Evolutionary conservation across 2,888 invertebrate genomes (phyloP).

Genomic region (Lasioglossum vierecki): DNA sequence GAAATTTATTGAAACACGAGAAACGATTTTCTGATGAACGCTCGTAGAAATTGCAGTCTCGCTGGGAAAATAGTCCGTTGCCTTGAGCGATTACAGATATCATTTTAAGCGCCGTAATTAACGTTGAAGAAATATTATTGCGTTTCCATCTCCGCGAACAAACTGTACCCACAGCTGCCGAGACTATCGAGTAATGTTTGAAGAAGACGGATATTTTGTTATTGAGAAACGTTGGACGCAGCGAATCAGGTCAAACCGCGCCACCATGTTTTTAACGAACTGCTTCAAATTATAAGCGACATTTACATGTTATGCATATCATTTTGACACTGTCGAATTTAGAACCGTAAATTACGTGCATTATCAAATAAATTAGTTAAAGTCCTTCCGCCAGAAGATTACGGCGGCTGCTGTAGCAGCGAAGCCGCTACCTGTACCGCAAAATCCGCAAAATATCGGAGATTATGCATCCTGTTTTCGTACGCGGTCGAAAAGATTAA

Average conservation of each 20-base stretch:
- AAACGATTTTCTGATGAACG: no score
- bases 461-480: background rate
- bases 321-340: background rate
- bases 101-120: background rate
- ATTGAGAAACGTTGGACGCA: background rate
- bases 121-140: background rate
- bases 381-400: background rate
- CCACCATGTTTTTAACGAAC: background rate
- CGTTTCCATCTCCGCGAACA: background rate
- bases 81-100: background rate
- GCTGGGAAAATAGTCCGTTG: background rate
- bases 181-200: background rate
- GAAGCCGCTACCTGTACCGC: background rate
- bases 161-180: background rate
- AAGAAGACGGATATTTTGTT: background rate
- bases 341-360: background rate
- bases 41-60: background rate
- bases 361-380: slow-evolving; percentile 18
- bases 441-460: background rate
- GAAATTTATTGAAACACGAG: background rate
- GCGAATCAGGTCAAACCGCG: background rate
- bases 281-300: background rate
- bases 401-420: background rate
- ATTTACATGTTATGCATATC: slow-evolving; percentile 18
- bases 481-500: background rate